Base-by-base conservation (phyloP, 2,113 vertebrate genomes). In the Labeo rohita region DNA sequence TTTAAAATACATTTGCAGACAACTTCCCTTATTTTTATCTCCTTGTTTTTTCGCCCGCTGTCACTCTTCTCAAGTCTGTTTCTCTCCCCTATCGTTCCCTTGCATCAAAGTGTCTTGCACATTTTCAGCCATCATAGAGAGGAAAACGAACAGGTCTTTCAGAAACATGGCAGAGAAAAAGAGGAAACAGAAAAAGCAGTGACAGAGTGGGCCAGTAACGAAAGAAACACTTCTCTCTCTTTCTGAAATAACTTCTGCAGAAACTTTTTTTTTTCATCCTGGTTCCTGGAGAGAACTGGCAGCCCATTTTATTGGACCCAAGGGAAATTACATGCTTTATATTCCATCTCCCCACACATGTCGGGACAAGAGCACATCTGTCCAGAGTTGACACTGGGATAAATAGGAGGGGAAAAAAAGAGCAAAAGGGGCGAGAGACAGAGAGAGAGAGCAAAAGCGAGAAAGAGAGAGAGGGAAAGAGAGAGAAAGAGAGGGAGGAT, bases 241-340 rank as follows among this genome's bases (percentile, higher is more conserved):
- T 70, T 89, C 73, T 83, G 34, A 83, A 88, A 91, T 85, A 76
- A 85, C 72, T 86, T 85, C 34, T 75, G 84, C 70, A 88, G 73
- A 88, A 52, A 68, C 65, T 52, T 54, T 79, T 85, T 54, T 63
- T 61, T 61, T 21, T 6, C 56, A 61, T 76, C 28, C 56, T 83
- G 21, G 54, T 88, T 74, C 72, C 43, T 72, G 23, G 39, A 56
- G 84, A 90, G 84, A 88, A 87, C 81, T 59, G 68, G 75, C 78
- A 63, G 65, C 49, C 61, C 82, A 63, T 83, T 89, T 88, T 91
- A 91, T 89, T 90, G 88, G 88, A 39, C 87, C 85, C 83, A 18
- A 36, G 86, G 89, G 89, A 91, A 92, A 92, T 91, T 87, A 88
- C 79, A 34, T 84, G 68, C 63, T 87, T 89, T 88, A 86, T 83